These are phyloP conservation scores for Agriotes lineatus DNA, from an alignment of 2,888 invertebrate species.

Conservation along the genomic window DNA sequence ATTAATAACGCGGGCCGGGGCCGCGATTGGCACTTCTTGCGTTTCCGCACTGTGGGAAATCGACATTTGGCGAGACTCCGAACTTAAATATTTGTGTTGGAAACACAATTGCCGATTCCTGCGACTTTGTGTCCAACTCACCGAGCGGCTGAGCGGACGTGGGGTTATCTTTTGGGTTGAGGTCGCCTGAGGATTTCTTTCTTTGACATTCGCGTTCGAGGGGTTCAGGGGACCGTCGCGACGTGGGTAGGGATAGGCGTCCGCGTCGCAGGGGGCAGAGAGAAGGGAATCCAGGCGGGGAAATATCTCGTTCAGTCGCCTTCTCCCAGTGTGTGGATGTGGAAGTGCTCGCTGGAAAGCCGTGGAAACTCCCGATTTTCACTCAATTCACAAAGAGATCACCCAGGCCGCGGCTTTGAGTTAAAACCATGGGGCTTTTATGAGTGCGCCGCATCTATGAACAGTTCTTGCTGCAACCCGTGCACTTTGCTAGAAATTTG, in stretches of 20 bases:
- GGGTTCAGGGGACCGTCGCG: constrained; percentile 56
- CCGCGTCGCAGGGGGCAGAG: constrained; percentile 58
- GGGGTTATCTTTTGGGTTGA: constrained; percentile 62
- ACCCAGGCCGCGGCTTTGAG: neutral
- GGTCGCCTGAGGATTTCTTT: constrained; percentile 61
- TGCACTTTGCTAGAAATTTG: neutral
- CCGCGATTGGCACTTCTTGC: neutral
- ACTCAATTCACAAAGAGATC: neutral
- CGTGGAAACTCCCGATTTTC: constrained; percentile 2
- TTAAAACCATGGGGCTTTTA: too few relatives aligned
- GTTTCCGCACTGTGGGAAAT: constrained; percentile 10
- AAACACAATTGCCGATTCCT: constrained; percentile 19
- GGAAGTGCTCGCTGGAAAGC: constrained; percentile 10
- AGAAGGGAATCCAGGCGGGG: constrained; percentile 59
- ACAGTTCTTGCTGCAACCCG: neutral
- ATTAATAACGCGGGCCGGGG: neutral
- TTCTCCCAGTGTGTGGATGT: constrained; percentile 40
- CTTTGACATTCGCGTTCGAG: constrained; percentile 60
- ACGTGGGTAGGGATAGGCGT: constrained; percentile 59
- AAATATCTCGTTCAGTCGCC: constrained; percentile 59
- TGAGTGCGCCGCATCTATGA: neutral
- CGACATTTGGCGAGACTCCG: constrained; percentile 15
- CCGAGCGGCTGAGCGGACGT: constrained; percentile 41
- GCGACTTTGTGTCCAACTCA: constrained; percentile 35
- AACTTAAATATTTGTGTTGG: constrained; percentile 29